phyloP scores from a whole-genome alignment of 2,888 invertebrate species.

The Synanthedon tipuliformis region DNA sequence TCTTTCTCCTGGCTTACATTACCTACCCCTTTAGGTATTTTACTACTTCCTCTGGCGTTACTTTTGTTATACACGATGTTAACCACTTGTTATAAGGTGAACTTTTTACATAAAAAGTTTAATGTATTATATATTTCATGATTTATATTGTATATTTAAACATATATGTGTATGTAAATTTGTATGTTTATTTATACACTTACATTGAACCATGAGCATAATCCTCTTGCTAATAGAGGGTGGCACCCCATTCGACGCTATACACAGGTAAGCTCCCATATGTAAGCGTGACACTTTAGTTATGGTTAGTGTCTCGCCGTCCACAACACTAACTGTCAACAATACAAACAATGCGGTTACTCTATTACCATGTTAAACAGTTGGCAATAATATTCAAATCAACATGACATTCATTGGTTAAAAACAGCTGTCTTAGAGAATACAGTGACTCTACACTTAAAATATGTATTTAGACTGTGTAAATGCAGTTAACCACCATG shows the following conservation, averaged over 20 bases:
- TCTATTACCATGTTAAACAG: conserved; percentile 1
- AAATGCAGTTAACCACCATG: too few relatives aligned
- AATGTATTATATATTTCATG: too few relatives aligned
- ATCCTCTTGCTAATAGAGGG: conserved; percentile 90
- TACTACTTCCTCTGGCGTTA: too few relatives aligned
- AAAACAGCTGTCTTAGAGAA: conserved; percentile 5
- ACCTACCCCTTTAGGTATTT: too few relatives aligned
- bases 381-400: conserved; percentile 1
- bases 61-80: too few relatives aligned
- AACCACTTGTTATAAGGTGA: too few relatives aligned
- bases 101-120: too few relatives aligned
- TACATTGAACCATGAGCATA: conserved; percentile 85
- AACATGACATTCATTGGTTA: conserved; percentile 2
- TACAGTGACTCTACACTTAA: conserved; percentile 7
- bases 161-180: too few relatives aligned
- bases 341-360: conserved; percentile 6
- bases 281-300: conserved; percentile 90
- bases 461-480: too few relatives aligned
- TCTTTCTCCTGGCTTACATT: too few relatives aligned
- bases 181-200: conserved; percentile 46
- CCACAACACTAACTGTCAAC: conserved; percentile 84
- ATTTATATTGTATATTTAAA: too few relatives aligned
- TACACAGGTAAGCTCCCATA: conserved; percentile 93
- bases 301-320: conserved; percentile 87
- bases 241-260: conserved; percentile 92